Evolutionary conservation across 2,797 vertebrate species (phyloP).

Genomic region (Acestrorhynchus altus): DNA sequence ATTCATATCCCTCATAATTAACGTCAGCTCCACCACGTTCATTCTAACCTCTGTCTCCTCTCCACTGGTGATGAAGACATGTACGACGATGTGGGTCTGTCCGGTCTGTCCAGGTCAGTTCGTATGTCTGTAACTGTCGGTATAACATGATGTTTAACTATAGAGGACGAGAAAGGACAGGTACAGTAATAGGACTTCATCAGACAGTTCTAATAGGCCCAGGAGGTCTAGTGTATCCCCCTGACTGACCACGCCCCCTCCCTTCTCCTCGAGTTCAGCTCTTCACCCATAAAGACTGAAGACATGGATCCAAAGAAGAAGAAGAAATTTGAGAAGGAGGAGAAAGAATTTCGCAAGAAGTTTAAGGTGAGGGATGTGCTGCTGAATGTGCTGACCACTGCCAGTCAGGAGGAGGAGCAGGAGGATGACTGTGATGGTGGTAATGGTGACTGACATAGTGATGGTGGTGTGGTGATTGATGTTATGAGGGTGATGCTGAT

Average conservation of each 20-base stretch:
- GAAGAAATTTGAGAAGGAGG: constrained; percentile 80
- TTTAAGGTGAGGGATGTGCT: constrained; percentile 76
- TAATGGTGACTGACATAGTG: neutral
- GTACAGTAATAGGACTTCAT: no score
- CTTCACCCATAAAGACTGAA: constrained; percentile 48
- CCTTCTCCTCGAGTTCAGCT: constrained; percentile 27
- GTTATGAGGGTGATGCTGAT: neutral
- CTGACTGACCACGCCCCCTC: no score
- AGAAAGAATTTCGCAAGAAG: constrained; percentile 83
- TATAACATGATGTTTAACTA: no score
- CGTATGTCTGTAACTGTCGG: neutral
- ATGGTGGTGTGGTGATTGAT: neutral
- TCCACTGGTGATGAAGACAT: neutral
- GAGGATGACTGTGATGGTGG: neutral
- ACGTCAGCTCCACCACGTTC: neutral
- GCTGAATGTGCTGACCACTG: no score
- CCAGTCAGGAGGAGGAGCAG: neutral
- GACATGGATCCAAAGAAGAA: constrained; percentile 72
- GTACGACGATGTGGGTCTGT: neutral
- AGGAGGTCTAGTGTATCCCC: no score
- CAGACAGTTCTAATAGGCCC: no score
- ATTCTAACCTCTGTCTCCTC: neutral
- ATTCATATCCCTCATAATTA: neutral
- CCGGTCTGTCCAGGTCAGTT: neutral
- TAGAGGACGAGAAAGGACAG: no score